Evolutionary conservation across 2,113 vertebrate genomes (phyloP).

Genomic region (Bungarus multicinctus): DNA sequence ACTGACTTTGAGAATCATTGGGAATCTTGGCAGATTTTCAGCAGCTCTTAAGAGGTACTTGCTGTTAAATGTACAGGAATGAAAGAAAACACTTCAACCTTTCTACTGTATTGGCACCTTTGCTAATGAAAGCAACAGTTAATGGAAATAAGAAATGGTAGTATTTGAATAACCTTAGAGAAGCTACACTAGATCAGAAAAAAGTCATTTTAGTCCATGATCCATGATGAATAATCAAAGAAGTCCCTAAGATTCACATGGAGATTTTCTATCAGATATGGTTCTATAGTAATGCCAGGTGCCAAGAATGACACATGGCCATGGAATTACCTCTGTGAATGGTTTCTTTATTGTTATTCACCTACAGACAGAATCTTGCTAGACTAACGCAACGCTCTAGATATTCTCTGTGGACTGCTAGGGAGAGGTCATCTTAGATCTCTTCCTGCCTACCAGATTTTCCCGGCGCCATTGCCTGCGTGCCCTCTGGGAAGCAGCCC

Average conservation of each 20-base stretch:
- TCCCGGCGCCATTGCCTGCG: not conserved
- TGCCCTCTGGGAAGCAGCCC: not conserved
- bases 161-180: not conserved
- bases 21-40: conserved; percentile 36
- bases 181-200: not conserved
- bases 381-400: not conserved
- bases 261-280: no score
- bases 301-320: not conserved
- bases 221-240: not conserved
- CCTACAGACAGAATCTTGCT: not conserved
- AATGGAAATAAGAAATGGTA: not conserved
- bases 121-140: not conserved
- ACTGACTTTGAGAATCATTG: conserved; percentile 56
- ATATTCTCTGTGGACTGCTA: not conserved
- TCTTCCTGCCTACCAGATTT: not conserved
- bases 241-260: not conserved
- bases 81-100: not conserved
- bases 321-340: not conserved
- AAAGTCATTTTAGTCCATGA: not conserved
- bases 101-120: not conserved
- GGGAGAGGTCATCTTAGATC: not conserved
- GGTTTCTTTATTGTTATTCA: not conserved
- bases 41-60: not conserved
- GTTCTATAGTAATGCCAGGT: not conserved
- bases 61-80: not conserved